Conservation (phyloP, 2,113 vertebrate genomes). For the Loxodonta africana region DNA sequence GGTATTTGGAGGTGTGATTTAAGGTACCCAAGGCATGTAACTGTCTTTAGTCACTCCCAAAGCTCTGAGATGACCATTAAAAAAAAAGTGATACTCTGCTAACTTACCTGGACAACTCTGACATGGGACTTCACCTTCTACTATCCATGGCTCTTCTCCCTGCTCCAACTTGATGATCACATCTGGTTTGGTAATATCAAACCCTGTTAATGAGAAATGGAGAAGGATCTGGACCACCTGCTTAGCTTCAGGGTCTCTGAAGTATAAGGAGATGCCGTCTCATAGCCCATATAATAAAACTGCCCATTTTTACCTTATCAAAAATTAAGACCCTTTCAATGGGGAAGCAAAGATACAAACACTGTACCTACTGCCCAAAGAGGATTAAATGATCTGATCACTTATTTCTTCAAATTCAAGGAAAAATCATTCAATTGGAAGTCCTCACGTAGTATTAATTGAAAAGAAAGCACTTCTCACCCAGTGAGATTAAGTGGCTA, state of each 20-base stretch:
- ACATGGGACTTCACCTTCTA: slow-evolving; percentile 8
- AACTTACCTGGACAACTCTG: slow-evolving; percentile 38
- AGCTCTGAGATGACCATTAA: not conserved
- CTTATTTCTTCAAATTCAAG: not conserved
- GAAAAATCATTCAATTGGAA: not conserved
- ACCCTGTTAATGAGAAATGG: slow-evolving; percentile 62
- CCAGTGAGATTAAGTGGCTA: slow-evolving; percentile 71
- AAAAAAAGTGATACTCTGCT: not conserved
- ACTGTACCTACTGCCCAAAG: not conserved
- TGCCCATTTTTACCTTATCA: not conserved
- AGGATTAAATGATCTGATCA: not conserved
- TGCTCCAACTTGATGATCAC: slow-evolving; percentile 82
- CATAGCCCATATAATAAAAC: not conserved
- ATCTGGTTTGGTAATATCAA: slow-evolving; percentile 70
- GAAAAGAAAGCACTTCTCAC: slow-evolving; percentile 54
- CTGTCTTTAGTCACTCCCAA: not conserved
- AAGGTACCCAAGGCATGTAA: not conserved
- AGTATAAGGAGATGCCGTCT: not conserved
- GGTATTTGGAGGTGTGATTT: accelerated
- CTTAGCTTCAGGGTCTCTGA: not conserved
- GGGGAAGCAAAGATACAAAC: not conserved
- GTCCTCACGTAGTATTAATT: not conserved
- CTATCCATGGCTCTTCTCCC: slow-evolving; percentile 81
- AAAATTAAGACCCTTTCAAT: not conserved
- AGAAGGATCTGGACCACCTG: not conserved